Evolutionary conservation across 2,888 invertebrate species (phyloP).

Genomic region (Ephialtes manifestator): DNA sequence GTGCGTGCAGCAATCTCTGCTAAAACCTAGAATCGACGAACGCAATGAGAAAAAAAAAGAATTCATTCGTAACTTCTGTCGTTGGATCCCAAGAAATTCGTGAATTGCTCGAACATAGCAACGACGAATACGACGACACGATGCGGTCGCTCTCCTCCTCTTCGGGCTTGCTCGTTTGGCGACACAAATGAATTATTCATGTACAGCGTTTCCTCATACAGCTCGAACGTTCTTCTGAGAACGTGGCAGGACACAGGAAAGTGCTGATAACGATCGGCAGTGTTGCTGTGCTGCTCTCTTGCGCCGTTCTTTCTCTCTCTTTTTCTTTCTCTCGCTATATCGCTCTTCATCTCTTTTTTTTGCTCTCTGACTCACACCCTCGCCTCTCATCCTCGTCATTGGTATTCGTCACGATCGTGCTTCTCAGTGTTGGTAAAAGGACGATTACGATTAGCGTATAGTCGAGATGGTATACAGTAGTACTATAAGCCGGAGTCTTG

Average conservation of each 20-base stretch:
- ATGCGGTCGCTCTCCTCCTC: slow-evolving; percentile 18
- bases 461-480: slow-evolving; percentile 11
- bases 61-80: slow-evolving; percentile 19
- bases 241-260: slow-evolving; percentile 85
- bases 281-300: slow-evolving; percentile 58
- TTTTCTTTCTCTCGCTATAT: slow-evolving; percentile 48
- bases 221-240: slow-evolving; percentile 84
- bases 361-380: slow-evolving; percentile 52
- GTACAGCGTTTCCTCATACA: slow-evolving; percentile 84
- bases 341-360: slow-evolving; percentile 29
- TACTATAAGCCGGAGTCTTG: neutral
- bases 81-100: slow-evolving; percentile 52
- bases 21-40: slow-evolving; percentile 32
- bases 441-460: slow-evolving; percentile 61
- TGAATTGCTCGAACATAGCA: slow-evolving; percentile 40
- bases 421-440: slow-evolving; percentile 52
- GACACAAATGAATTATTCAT: slow-evolving; percentile 84
- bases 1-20: slow-evolving; percentile 55
- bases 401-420: slow-evolving; percentile 66
- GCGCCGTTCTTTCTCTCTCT: slow-evolving; percentile 62
- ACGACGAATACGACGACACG: slow-evolving; percentile 27
- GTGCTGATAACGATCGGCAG: slow-evolving; percentile 82
- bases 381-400: slow-evolving; percentile 63
- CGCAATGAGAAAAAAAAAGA: slow-evolving; percentile 24
- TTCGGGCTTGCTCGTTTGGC: slow-evolving; percentile 79